Conservation (phyloP, 2,113 vertebrate genomes). For the Solea solea region DNA sequence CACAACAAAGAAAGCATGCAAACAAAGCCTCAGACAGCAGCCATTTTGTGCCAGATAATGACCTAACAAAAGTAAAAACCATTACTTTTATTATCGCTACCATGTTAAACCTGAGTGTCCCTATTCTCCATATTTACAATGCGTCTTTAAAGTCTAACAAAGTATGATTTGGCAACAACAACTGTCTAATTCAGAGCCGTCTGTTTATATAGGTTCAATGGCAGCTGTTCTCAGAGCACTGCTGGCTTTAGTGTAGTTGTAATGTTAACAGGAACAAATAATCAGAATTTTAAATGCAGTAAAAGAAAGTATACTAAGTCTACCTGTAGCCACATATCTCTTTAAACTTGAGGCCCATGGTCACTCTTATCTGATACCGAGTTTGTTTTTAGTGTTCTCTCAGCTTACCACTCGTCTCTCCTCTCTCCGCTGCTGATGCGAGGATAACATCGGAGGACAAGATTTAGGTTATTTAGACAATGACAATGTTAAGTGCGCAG, state of each 20-base stretch:
- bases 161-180: not conserved
- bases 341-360: not conserved
- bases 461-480: not conserved
- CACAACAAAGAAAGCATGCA: constrained; percentile 55
- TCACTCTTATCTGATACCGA: not conserved
- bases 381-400: not conserved
- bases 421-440: not conserved
- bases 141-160: not conserved
- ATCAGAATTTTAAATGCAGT: not conserved
- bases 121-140: not conserved
- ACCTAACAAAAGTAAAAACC: too few relatives aligned
- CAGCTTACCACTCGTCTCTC: too few relatives aligned
- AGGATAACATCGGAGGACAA: not conserved
- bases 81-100: not conserved
- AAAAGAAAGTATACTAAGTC: too few relatives aligned
- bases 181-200: not conserved
- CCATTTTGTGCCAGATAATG: constrained; percentile 39
- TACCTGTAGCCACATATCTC: not conserved
- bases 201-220: not conserved
- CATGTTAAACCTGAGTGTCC: not conserved
- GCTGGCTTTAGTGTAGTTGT: not conserved
- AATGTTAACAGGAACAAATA: not conserved
- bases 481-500: not conserved
- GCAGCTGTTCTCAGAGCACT: not conserved
- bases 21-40: constrained; percentile 60